Base-by-base conservation (phyloP, 2,888 invertebrate genomes). In the Netelia fuscicornis region DNA sequence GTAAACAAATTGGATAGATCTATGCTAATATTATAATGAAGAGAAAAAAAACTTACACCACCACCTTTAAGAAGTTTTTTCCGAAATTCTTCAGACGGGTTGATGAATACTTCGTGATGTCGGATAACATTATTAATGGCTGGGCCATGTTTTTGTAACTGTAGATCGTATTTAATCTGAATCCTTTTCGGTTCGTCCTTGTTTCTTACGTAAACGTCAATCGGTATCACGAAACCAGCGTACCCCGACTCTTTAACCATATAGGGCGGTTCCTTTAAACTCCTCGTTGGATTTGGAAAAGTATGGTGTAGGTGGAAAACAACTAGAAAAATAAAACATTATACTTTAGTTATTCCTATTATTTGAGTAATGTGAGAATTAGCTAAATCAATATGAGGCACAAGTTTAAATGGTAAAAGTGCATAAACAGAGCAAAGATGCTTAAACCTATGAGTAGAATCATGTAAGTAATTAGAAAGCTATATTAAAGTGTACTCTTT, bases 171-270 rank as follows among this genome's bases (percentile, higher is more conserved):
- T 76, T 95, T 95, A 93, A 97, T 97, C 89, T 95, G 95, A 90
- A 98, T 96, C 91, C 97, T 98, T 93, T 97, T 98, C 10, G 98
- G 98, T 92, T 98, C 98, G 93, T 98, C 98, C 93, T 97, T 97
- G 93, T 97, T 98, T 89, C 96, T 97, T 88, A 98, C 95, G 93
- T 97, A 97, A 88, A 99, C 97, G 92, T 98, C 98, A 90, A 99
- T 98, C 0, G 97, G 97, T 83, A 99, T 95, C 68, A 96, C 95
- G 93, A 99, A 99, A 48, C 99, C 98, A 83, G 98, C 99, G 95
- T 99, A 99, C 6, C 99, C 99, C n/a, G 98, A 97, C 93, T 99
- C 98, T 90, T 97, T 97, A 44, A 99, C 96, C 71, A 96, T 94
- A 94, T 97, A 99, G 2, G 99, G 99, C 72, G 98, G 98, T 88